Evolutionary conservation across 1,140 invertebrate genomes (phyloP).

Genomic region (Drosophila nikananu): DNA sequence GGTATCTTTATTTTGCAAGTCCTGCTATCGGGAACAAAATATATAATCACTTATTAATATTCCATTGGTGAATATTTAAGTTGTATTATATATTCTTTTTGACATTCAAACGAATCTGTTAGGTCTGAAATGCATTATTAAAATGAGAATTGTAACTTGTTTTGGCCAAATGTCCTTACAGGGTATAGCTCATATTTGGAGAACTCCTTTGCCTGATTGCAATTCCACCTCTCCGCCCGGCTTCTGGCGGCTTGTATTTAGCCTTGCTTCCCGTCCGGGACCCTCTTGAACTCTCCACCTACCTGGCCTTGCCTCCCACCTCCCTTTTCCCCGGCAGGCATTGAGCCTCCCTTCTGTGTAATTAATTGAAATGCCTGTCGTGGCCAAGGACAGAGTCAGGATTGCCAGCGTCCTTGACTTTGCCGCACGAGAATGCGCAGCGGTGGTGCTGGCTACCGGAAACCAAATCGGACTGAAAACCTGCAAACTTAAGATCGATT

Average conservation of each 20-base stretch:
- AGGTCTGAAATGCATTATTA: not conserved
- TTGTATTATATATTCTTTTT: too few species aligned
- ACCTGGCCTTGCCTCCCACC: not conserved
- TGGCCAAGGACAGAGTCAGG: slow-evolving; percentile 32
- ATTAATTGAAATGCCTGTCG: slow-evolving; percentile 48
- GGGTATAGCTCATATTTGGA: not conserved
- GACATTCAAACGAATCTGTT: not conserved
- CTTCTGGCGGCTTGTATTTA: slow-evolving; percentile 14
- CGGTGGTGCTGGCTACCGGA: not conserved
- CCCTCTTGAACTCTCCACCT: slow-evolving; percentile 17
- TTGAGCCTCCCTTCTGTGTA: slow-evolving; percentile 4
- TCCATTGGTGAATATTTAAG: not conserved
- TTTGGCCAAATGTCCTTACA: not conserved
- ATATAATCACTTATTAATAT: not conserved
- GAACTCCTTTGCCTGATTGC: slow-evolving; percentile 5
- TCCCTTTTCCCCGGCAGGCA: not conserved
- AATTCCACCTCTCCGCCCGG: not conserved
- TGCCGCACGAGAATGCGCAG: slow-evolving; percentile 8
- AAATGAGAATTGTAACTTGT: not conserved
- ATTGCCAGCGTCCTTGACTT: slow-evolving; percentile 30
- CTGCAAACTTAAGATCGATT: slow-evolving; percentile 10
- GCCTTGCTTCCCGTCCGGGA: slow-evolving; percentile 15
- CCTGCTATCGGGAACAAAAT: not conserved
- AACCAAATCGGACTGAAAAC: slow-evolving; percentile 9
- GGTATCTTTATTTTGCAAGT: not conserved